These are phyloP conservation scores for Steinernema feltiae DNA, from an alignment of 1,140 invertebrate species.

Conservation along the genomic window DNA sequence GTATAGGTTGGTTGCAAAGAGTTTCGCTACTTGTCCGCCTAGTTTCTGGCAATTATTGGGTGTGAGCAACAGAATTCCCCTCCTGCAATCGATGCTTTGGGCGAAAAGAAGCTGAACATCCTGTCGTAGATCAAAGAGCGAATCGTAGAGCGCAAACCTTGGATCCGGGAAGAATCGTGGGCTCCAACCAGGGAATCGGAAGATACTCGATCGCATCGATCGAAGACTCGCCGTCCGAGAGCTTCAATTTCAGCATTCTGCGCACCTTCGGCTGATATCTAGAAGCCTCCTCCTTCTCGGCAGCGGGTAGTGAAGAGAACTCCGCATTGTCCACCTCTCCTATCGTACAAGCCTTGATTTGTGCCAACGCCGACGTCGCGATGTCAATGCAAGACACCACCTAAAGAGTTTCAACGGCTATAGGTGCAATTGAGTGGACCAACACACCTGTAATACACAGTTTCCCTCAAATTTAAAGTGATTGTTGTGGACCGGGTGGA, in stretches of 20 bases:
- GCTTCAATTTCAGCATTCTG: neutral
- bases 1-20: neutral
- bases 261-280: neutral
- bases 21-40: constrained; percentile 12
- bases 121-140: neutral
- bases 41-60: constrained; percentile 7
- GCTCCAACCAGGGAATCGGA: neutral
- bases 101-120: neutral
- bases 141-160: neutral
- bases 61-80: neutral
- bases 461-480: neutral
- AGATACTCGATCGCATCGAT: neutral
- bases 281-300: neutral
- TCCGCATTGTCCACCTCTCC: neutral
- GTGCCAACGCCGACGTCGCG: neutral
- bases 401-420: neutral
- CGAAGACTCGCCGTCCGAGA: neutral
- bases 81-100: neutral
- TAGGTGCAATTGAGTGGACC: too few relatives aligned
- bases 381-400: neutral
- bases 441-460: neutral
- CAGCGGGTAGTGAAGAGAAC: neutral
- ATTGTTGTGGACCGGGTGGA: neutral
- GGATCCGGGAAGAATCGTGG: neutral
- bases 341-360: neutral